Percentiles rank a stretch among this genome's conserved stretches.
Conservation (phyloP, 1,140 invertebrate genomes). For the Antheraea mylitta region DNA sequence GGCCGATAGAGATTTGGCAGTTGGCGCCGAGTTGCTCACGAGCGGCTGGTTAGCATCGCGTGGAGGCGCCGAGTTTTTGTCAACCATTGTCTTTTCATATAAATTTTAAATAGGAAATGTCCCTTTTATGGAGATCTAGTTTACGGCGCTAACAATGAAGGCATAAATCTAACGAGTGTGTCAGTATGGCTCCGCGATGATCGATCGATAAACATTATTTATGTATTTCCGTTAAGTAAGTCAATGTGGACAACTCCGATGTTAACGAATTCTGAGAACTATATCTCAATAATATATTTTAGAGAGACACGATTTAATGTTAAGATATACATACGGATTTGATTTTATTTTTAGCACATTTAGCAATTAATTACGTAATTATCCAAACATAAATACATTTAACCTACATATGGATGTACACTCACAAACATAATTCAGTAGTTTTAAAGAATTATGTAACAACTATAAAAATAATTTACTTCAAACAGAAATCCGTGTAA, state of each 20-base stretch:
- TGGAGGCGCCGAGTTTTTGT: constrained; percentile 75
- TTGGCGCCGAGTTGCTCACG: constrained; percentile 61
- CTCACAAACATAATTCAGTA: too few species aligned
- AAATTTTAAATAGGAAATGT: constrained; percentile 78
- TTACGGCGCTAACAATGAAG: constrained; percentile 72
- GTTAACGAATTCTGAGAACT: constrained; percentile 36
- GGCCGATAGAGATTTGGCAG: constrained; percentile 77
- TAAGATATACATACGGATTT: background rate
- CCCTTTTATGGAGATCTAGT: constrained; percentile 78
- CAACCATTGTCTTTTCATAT: constrained; percentile 77
- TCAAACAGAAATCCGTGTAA: too few species aligned
- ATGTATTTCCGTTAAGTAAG: constrained; percentile 67
- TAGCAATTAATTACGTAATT: too few species aligned
- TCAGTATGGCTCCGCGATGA: constrained; percentile 58
- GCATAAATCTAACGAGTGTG: constrained; percentile 72
- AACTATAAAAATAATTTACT: too few species aligned
- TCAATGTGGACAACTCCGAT: constrained; percentile 33
- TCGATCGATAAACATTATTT: constrained; percentile 78
- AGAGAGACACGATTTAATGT: background rate
- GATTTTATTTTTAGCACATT: too few species aligned
- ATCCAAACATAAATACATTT: too few species aligned
- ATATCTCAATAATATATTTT: background rate
- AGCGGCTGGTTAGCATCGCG: constrained; percentile 45
- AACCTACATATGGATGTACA: too few species aligned
- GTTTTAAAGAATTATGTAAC: too few species aligned